phyloP scores from a whole-genome alignment of 2,113 vertebrate genomes.

The Illadopsis cleaveri region DNA sequence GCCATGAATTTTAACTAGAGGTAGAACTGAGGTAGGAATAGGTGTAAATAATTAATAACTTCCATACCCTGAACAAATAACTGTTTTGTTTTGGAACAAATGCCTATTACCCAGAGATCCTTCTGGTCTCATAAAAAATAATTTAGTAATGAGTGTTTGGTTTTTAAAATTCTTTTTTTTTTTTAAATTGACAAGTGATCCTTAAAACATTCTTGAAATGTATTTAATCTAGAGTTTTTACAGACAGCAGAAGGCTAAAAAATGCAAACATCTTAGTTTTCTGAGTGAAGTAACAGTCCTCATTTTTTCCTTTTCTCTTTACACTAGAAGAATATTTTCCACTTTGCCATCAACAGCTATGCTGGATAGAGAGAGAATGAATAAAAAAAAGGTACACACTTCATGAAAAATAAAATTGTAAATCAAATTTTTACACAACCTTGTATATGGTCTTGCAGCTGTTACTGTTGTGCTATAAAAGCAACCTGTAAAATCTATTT shows the following conservation, averaged over 20 bases:
- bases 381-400: not conserved
- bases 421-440: constrained; percentile 8
- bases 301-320: not conserved
- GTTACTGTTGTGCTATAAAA: not conserved
- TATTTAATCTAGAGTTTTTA: constrained; percentile 18
- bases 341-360: not conserved
- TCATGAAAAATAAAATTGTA: constrained; percentile 6
- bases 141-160: constrained; percentile 57
- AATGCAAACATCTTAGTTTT: not conserved
- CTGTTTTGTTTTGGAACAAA: constrained; percentile 56
- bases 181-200: constrained; percentile 4
- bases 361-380: not conserved
- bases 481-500: not conserved
- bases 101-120: constrained; percentile 15
- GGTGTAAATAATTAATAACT: constrained; percentile 74
- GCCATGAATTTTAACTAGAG: constrained; percentile 85
- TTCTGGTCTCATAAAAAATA: constrained; percentile 57
- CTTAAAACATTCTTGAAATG: not conserved
- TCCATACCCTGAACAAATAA: constrained; percentile 65
- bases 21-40: constrained; percentile 68
- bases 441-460: not conserved
- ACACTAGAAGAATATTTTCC: not conserved
- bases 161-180: not conserved
- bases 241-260: not conserved
- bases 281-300: not conserved